Conservation (phyloP, 2,888 invertebrate genomes). For the Strigamia maritima region DNA sequence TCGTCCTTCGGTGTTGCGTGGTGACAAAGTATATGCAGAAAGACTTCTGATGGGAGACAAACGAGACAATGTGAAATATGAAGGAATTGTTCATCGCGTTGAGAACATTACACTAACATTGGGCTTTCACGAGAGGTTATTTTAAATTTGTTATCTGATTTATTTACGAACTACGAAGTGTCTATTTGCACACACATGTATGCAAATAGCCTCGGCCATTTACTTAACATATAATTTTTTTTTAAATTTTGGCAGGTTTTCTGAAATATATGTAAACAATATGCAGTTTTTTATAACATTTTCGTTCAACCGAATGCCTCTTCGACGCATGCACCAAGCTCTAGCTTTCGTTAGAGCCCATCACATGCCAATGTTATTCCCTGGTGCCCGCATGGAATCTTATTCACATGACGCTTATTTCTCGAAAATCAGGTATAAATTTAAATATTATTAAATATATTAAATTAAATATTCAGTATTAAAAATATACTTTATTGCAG, state of each 20-base stretch:
- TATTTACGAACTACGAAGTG: too few relatives aligned
- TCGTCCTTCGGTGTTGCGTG: not conserved
- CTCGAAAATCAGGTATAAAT: not conserved
- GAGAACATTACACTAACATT: not conserved
- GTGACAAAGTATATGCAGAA: not conserved
- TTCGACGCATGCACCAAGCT: slow-evolving; percentile 7
- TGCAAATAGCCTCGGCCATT: too few relatives aligned
- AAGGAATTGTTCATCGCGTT: slow-evolving; percentile 19
- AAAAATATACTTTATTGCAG: not conserved
- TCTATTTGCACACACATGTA: too few relatives aligned
- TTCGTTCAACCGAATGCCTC: not conserved
- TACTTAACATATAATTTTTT: not conserved
- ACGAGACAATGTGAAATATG: not conserved
- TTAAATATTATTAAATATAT: not conserved
- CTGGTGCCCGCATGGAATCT: not conserved
- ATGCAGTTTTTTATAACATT: not conserved
- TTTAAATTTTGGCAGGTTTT: not conserved
- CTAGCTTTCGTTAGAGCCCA: not conserved
- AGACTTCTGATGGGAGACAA: not conserved
- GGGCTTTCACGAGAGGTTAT: not conserved
- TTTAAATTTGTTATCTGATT: not conserved
- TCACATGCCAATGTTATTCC: not conserved
- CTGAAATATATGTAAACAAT: not conserved
- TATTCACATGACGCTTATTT: not conserved
- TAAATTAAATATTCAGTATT: not conserved